Evolutionary conservation across 2,113 vertebrate genomes (phyloP), one percentile per base, ranked within the genome.

Genomic region (Centropus unirufus): DNA sequence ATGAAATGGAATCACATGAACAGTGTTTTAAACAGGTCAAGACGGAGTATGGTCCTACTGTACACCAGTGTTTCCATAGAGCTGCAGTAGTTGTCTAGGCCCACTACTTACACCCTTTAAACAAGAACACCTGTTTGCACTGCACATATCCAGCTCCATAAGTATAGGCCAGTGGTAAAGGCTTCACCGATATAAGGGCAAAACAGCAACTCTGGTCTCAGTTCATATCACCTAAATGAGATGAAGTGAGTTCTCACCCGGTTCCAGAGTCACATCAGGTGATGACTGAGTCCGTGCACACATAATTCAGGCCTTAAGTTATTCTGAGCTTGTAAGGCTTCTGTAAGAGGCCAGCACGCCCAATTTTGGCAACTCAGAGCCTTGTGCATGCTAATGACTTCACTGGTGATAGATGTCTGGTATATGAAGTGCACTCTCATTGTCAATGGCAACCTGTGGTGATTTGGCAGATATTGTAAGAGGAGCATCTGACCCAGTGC

Each of bases 391-490:
- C 58, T 61, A 39, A 36, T 11, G n/a, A 1, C 17, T 34, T 70
- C 30, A 14, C 16, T 63, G 36, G 21, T 34, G 29, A 39, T 26
- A 30, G 44, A 5, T 22, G 14, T 1, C 11, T 44, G 8, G 34
- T 42, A 8, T 24, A 22, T 40, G 47, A n/a, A 40, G 5, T n/a
- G 16, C 0, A 0, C 15, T 67, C 19, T 32, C 2, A 0, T 63
- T 83, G 8, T 24, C 26, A 20, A 2, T 36, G 42, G 54, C 8
- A 47, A 49, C 27, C 26, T 7, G 4, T 14, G 22, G 13, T 23
- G 19, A 20, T 19, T 54, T 64, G 21, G 27, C 24, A 46, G 30
- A 4, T 74, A 9, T 21, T 66, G 4, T 55, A 24, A 42, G 52
- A 73, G 30, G 19, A 29, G 30, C 47, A 13, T 13, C 21, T 34